These are phyloP conservation scores for Valencia hispanica DNA, from an alignment of 2,797 vertebrate genomes.

Conservation along the genomic window DNA sequence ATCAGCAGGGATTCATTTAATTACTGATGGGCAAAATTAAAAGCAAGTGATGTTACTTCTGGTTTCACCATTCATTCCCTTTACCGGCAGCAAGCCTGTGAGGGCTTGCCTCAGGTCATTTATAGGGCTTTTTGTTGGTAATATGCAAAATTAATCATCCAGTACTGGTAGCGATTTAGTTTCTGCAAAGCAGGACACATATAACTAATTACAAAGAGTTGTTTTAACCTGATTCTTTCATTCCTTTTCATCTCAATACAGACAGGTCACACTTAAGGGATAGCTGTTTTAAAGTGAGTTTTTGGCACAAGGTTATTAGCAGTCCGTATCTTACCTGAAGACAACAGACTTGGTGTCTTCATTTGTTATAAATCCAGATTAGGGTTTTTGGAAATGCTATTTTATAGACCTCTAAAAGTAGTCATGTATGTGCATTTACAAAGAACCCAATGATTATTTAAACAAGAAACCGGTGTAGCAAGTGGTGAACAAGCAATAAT, in stretches of 20 bases:
- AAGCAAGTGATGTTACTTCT: background rate
- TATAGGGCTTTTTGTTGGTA: slow-evolving; percentile 3
- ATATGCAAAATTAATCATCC: slow-evolving; percentile 20
- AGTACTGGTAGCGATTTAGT: slow-evolving; percentile 10
- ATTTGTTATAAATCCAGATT: background rate
- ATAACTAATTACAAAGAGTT: background rate
- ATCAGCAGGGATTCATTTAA: background rate
- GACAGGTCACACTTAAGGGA: slow-evolving; percentile 5
- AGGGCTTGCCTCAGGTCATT: slow-evolving; percentile 10
- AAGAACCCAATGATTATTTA: no score
- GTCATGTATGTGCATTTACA: no score
- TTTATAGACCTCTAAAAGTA: background rate
- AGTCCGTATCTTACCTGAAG: background rate
- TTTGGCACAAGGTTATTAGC: background rate
- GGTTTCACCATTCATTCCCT: background rate
- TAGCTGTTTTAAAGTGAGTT: background rate
- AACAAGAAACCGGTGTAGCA: no score
- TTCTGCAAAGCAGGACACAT: slow-evolving; percentile 27
- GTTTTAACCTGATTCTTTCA: background rate
- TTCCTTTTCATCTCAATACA: slow-evolving; percentile 1
- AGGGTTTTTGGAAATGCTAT: background rate
- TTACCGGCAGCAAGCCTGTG: background rate
- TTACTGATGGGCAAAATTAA: slow-evolving; percentile 4
- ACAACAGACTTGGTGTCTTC: background rate
- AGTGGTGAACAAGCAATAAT: no score